Conservation (phyloP, 2,888 invertebrate species). For the Nezara viridula region DNA sequence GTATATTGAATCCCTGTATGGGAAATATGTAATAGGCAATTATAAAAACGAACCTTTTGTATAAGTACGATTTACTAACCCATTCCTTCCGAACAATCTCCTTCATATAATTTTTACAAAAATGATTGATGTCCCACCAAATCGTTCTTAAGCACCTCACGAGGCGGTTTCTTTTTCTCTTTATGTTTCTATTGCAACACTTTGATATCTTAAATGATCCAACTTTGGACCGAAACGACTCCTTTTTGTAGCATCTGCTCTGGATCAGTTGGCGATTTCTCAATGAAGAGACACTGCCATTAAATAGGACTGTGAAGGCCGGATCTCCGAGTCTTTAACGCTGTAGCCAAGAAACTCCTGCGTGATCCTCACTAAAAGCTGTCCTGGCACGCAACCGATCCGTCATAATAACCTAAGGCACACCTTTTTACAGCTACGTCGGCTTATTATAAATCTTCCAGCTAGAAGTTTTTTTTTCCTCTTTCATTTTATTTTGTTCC, state of each 20-base stretch:
- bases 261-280: background rate
- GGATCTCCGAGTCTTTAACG: background rate
- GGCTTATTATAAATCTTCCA: conserved; percentile 43
- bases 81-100: no score
- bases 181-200: background rate
- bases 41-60: no score
- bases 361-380: conserved; percentile 37
- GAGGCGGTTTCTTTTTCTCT: background rate
- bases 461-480: background rate
- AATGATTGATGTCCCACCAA: background rate
- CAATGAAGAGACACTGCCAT: background rate
- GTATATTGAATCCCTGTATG: no score
- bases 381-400: conserved; percentile 44
- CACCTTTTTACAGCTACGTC: conserved; percentile 44
- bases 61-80: no score
- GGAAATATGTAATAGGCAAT: no score
- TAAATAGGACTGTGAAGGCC: conserved; percentile 6
- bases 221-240: background rate
- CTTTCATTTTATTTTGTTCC: background rate
- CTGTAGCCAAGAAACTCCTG: conserved; percentile 4
- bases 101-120: no score
- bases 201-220: background rate
- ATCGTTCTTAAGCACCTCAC: background rate
- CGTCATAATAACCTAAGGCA: conserved; percentile 19
- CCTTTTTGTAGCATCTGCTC: background rate